Percentiles rank a stretch among this genome's conserved stretches.
Evolutionary conservation across 2,797 vertebrate genomes (phyloP).

Genomic region (Notolabrus celidotus): DNA sequence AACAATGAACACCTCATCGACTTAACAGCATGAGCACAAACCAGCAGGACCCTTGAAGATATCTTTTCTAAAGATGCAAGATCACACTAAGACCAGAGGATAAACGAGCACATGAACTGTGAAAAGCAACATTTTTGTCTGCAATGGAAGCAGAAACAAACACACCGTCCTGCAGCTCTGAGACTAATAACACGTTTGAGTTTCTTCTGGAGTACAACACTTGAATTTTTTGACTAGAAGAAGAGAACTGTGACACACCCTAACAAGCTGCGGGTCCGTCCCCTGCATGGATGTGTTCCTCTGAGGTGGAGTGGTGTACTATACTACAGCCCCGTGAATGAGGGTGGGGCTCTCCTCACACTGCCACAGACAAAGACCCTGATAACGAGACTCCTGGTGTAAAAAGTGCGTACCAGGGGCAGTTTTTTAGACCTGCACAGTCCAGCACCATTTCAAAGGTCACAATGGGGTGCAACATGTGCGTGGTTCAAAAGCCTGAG

Average conservation of each 20-base stretch:
- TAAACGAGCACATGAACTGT: slow-evolving; percentile 40
- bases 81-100: slow-evolving; percentile 13
- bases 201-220: slow-evolving; percentile 52
- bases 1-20: slow-evolving; percentile 15
- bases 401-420: slow-evolving; percentile 41
- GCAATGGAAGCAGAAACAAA: slow-evolving; percentile 53
- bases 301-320: slow-evolving; percentile 53
- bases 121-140: slow-evolving; percentile 6
- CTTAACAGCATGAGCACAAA: slow-evolving; percentile 45
- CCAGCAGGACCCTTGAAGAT: slow-evolving; percentile 29
- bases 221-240: slow-evolving; percentile 34
- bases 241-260: slow-evolving; percentile 30
- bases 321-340: slow-evolving; percentile 52
- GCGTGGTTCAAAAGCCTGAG: slow-evolving; percentile 92
- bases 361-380: slow-evolving; percentile 78
- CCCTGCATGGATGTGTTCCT: slow-evolving; percentile 42
- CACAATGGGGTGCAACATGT: slow-evolving; percentile 95
- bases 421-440: slow-evolving; percentile 36
- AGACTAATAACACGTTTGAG: slow-evolving; percentile 9
- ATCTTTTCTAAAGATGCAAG: slow-evolving; percentile 8
- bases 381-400: slow-evolving; percentile 36
- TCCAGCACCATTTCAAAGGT: slow-evolving; percentile 25
- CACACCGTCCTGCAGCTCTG: slow-evolving; percentile 10
- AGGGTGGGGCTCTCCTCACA: slow-evolving; percentile 73
- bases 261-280: slow-evolving; percentile 25